Conservation (phyloP, 2,797 vertebrate genomes). For the Spheniscus humboldti region DNA sequence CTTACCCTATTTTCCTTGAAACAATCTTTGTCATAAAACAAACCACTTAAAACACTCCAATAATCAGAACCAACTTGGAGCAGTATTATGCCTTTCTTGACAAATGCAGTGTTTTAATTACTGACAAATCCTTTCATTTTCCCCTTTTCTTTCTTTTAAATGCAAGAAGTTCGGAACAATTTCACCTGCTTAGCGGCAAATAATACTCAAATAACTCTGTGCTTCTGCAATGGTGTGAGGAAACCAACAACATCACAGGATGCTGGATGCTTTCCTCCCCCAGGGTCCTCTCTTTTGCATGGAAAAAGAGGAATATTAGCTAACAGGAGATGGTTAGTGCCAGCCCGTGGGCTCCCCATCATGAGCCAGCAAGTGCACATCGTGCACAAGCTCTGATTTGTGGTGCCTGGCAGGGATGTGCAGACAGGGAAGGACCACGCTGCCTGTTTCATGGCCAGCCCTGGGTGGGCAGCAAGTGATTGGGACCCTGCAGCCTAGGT, state of each 20-base stretch:
- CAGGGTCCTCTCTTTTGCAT: not conserved
- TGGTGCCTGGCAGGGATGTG: not conserved
- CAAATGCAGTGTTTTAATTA: not conserved
- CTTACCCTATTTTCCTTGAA: not conserved
- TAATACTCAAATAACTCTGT: not conserved
- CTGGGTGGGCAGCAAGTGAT: not conserved
- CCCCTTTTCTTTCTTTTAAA: not conserved
- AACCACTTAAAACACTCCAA: not conserved
- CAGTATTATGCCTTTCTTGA: not conserved
- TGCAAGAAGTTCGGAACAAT: not conserved
- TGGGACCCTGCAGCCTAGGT: not conserved
- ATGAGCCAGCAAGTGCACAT: not conserved
- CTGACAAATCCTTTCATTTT: not conserved
- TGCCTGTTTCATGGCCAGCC: not conserved
- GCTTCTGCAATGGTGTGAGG: not conserved
- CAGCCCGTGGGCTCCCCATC: not conserved
- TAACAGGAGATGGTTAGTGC: not conserved
- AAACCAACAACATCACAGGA: not conserved
- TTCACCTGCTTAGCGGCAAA: not conserved
- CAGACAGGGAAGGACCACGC: not conserved
- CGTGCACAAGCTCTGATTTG: too few relatives aligned
- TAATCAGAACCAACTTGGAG: not conserved
- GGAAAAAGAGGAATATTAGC: not conserved
- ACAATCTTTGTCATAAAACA: constrained; percentile 19
- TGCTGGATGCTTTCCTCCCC: not conserved